These are phyloP conservation scores for Lynx canadensis DNA, from an alignment of 2,113 vertebrate genomes.

Conservation along the genomic window DNA sequence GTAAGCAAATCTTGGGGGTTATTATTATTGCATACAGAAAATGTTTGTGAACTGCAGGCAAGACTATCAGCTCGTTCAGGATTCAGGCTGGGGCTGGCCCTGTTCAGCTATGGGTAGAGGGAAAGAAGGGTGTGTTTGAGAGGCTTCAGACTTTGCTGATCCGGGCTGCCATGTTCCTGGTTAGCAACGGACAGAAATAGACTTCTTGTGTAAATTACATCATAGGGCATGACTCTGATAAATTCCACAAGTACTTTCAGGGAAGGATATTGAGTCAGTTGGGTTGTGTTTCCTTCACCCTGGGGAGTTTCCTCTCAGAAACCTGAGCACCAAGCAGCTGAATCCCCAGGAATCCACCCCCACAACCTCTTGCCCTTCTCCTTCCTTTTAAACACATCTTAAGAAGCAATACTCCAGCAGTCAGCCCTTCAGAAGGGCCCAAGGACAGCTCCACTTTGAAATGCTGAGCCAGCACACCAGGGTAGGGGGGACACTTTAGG, in stretches of 20 bases:
- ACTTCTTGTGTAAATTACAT: neutral
- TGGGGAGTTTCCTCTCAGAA: constrained; percentile 36
- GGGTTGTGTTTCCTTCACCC: neutral
- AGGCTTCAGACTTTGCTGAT: neutral
- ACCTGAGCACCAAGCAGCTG: neutral
- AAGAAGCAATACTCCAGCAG: neutral
- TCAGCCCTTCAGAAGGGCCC: neutral
- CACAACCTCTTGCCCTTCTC: neutral
- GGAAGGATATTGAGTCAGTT: neutral
- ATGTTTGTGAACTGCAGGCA: neutral
- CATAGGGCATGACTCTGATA: neutral
- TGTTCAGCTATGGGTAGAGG: neutral
- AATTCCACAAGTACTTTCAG: neutral
- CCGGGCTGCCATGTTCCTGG: neutral
- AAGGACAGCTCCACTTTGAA: constrained; percentile 1
- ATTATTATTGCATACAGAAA: constrained; percentile 17
- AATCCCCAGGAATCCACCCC: neutral
- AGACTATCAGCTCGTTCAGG: neutral
- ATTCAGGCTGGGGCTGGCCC: neutral
- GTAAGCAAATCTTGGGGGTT: neutral
- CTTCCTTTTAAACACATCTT: neutral
- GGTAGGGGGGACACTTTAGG: neutral
- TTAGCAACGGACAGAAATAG: neutral
- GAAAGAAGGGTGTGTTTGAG: constrained; percentile 26
- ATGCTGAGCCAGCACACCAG: neutral